A percentile compares a stretch with the other conserved stretches of the same genome.
Conservation (phyloP, 2,888 invertebrate species). For the Drosophila tripunctata region DNA sequence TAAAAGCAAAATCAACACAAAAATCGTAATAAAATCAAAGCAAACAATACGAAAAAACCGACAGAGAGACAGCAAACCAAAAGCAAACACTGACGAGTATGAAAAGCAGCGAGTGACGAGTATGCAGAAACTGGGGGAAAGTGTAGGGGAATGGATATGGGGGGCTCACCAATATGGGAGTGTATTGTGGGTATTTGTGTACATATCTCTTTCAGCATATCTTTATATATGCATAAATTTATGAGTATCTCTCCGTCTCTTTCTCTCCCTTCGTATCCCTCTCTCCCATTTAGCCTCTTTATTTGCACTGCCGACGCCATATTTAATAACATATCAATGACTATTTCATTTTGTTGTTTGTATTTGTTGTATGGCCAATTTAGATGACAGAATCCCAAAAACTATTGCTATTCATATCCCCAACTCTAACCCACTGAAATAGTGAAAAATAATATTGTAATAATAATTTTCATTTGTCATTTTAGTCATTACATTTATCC, state of each 20-base stretch:
- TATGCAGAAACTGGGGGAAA: neutral
- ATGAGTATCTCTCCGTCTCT: slow-evolving; percentile 19
- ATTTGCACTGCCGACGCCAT: slow-evolving; percentile 63
- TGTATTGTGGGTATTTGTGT: slow-evolving; percentile 33
- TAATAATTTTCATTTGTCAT: slow-evolving; percentile 27
- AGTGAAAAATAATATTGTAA: slow-evolving; percentile 18
- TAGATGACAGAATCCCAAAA: slow-evolving; percentile 30
- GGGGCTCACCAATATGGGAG: slow-evolving; percentile 5
- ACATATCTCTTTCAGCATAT: slow-evolving; percentile 42
- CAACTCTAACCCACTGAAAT: neutral
- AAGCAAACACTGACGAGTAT: slow-evolving; percentile 43
- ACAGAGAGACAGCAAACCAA: slow-evolving; percentile 34
- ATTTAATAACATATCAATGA: slow-evolving; percentile 74
- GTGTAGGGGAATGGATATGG: neutral
- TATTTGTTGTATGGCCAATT: slow-evolving; percentile 45
- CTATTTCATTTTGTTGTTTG: slow-evolving; percentile 59
- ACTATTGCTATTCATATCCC: slow-evolving; percentile 13
- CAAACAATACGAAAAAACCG: slow-evolving; percentile 63
- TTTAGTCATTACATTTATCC: slow-evolving; percentile 7
- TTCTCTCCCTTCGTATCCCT: neutral
- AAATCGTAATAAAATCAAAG: slow-evolving; percentile 75
- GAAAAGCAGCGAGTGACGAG: neutral
- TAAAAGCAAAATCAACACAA: slow-evolving; percentile 75
- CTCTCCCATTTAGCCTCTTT: neutral
- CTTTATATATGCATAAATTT: slow-evolving; percentile 41